Evolutionary conservation across 1,140 invertebrate species (phyloP).

Genomic region (Musca domestica): DNA sequence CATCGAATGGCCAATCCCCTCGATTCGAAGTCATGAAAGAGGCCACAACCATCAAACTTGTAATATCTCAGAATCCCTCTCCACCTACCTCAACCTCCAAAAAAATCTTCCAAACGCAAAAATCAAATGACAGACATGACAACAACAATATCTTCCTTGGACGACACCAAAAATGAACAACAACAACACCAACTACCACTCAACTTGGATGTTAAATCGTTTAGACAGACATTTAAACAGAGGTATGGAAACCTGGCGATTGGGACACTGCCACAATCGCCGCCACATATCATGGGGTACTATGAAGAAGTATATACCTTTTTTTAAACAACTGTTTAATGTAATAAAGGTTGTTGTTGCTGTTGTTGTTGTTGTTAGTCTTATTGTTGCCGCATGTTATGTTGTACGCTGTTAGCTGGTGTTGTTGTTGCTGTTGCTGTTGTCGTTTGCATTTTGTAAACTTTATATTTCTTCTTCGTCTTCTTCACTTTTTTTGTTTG

Average conservation of each 20-base stretch:
- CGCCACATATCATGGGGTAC: too few relatives aligned
- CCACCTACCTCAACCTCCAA: neutral
- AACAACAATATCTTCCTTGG: neutral
- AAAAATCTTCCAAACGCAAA: neutral
- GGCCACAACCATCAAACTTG: neutral
- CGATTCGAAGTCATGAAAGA: too few relatives aligned
- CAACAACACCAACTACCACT: neutral
- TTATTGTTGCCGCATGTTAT: neutral
- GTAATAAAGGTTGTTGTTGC: slow-evolving; percentile 8
- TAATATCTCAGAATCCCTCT: neutral
- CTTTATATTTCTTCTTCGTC: too few relatives aligned
- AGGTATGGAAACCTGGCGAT: too few relatives aligned
- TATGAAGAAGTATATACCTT: neutral
- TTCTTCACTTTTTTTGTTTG: too few relatives aligned
- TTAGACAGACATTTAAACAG: slow-evolving; percentile 7
- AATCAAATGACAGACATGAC: slow-evolving; percentile 5
- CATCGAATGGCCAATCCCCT: too few relatives aligned
- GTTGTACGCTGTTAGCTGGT: neutral
- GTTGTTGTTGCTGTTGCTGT: neutral
- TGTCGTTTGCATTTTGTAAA: neutral
- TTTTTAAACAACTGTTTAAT: slow-evolving; percentile 20
- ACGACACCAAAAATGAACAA: neutral
- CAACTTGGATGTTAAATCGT: slow-evolving; percentile 19
- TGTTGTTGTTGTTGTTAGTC: neutral
- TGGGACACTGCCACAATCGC: too few relatives aligned